Evolutionary conservation across 2,888 invertebrate genomes (phyloP).

Genomic region (Cataglyphis cursor): DNA sequence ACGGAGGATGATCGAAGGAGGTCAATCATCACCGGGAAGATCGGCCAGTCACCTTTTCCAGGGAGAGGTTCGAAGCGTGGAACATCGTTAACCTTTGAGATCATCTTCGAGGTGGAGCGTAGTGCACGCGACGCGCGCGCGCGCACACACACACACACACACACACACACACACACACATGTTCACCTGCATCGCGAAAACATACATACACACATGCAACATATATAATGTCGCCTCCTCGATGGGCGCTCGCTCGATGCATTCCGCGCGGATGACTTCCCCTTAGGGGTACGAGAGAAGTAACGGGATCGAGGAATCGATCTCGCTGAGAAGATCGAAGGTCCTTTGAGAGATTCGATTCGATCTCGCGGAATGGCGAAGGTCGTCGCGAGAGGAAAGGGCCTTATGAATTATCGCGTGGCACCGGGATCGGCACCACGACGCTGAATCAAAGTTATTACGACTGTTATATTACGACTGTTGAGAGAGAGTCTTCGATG

Average conservation of each 20-base stretch:
- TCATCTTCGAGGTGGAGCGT: slow-evolving; percentile 70
- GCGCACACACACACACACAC: not conserved
- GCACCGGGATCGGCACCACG: slow-evolving; percentile 55
- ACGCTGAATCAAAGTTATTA: slow-evolving; percentile 43
- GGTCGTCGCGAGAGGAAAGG: slow-evolving; percentile 70
- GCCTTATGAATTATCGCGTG: slow-evolving; percentile 67
- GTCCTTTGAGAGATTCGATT: slow-evolving; percentile 72
- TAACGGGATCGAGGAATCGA: slow-evolving; percentile 75
- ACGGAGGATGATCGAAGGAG: slow-evolving; percentile 50
- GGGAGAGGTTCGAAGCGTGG: slow-evolving; percentile 67
- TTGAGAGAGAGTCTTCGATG: not conserved
- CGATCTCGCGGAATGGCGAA: slow-evolving; percentile 75
- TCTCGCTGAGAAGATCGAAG: slow-evolving; percentile 70
- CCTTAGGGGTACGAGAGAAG: slow-evolving; percentile 59
- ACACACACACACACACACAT: not conserved
- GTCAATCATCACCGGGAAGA: slow-evolving; percentile 40
- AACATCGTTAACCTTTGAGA: slow-evolving; percentile 82
- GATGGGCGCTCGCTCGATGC: slow-evolving; percentile 48
- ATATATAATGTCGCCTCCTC: slow-evolving; percentile 59
- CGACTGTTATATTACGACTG: slow-evolving; percentile 11
- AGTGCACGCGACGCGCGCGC: slow-evolving; percentile 30
- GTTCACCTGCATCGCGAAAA: not conserved
- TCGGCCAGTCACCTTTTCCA: slow-evolving; percentile 60
- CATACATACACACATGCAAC: not conserved
- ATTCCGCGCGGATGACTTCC: slow-evolving; percentile 68